Base-by-base conservation (phyloP, 2,797 vertebrate species). In the Gambelia wislizenii region DNA sequence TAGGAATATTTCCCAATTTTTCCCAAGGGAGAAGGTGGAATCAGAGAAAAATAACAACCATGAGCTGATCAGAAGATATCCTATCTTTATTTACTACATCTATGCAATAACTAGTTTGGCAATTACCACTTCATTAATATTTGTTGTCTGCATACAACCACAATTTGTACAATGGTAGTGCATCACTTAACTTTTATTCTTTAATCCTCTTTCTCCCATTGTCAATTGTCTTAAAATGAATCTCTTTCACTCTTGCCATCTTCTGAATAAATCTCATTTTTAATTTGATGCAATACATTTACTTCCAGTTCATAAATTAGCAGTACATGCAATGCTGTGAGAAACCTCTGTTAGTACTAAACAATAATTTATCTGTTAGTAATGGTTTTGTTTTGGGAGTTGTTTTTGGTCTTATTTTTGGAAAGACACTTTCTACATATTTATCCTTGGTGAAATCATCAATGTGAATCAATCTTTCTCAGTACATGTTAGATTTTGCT, bases 391-490 rank as follows among this genome's bases (percentile, higher is more conserved):
- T 61, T 61, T 61, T 64, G 25, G 59, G 59, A 4, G n/a, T 16
- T 16, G 30, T 72, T 42, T 47, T 79, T 67, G 1, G 20, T 54
- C 69, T 42, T 22, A 70, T 22, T 79, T 39, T 33, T 54, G 16
- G 30, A 52, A 80, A 80, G 54, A 72, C 49, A 59, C 39, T 33
- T 84, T 74, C 67, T 44, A 0, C 33, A 56, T 14, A 10, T 30
- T 75, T 5, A 7, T 82, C 89, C 76, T 88, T 85, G 83, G 9
- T 64, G 30, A 30, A 88, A 81, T 67, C 59, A 81, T 75, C 59
- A 47, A 78, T 49, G 33, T 30, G 47, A 49, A 85, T 85, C 82
- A 81, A n/a, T 84, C 70, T 80, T 88, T n/a, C 47, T 67, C 47
- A 44, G 67, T 47, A 56, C 36, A 13, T 36, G 27, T 81, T 75